Percentiles rank a stretch among this genome's conserved stretches.
Conservation (phyloP, 2,888 invertebrate genomes). For the Melipona bicolor region DNA sequence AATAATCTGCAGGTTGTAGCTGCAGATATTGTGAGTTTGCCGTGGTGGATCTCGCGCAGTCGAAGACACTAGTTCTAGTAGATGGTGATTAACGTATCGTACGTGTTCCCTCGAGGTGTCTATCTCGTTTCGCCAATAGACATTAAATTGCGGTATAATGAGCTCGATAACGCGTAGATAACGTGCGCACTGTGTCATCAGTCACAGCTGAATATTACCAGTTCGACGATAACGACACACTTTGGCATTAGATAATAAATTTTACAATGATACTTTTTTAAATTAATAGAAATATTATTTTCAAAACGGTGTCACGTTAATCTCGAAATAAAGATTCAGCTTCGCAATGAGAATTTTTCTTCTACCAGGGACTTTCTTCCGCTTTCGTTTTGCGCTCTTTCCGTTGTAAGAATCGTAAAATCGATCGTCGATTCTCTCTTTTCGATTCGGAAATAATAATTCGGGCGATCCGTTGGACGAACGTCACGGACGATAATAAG, state of each 20-base stretch:
- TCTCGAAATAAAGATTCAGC: too few relatives aligned
- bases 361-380: too few relatives aligned
- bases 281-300: too few relatives aligned
- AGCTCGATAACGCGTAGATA: not conserved
- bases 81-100: slow-evolving; percentile 49
- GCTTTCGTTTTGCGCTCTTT: not conserved
- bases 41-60: slow-evolving; percentile 11
- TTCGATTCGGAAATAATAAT: not conserved
- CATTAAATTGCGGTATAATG: slow-evolving; percentile 6
- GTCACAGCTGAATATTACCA: not conserved
- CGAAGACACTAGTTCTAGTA: slow-evolving; percentile 27
- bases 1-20: slow-evolving; percentile 36
- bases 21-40: slow-evolving; percentile 39
- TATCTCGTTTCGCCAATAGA: slow-evolving; percentile 9
- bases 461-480: not conserved
- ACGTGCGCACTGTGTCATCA: not conserved
- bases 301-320: too few relatives aligned
- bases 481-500: not conserved
- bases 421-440: not conserved
- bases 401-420: not conserved
- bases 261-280: too few relatives aligned
- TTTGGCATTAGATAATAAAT: too few relatives aligned
- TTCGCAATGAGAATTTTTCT: not conserved
- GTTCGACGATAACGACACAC: not conserved
- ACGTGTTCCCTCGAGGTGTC: slow-evolving; percentile 23